Percentiles rank a stretch among this genome's conserved stretches.
These are phyloP conservation scores for Cyprinus carpio DNA, from an alignment of 2,113 vertebrate species.

Conservation along the genomic window DNA sequence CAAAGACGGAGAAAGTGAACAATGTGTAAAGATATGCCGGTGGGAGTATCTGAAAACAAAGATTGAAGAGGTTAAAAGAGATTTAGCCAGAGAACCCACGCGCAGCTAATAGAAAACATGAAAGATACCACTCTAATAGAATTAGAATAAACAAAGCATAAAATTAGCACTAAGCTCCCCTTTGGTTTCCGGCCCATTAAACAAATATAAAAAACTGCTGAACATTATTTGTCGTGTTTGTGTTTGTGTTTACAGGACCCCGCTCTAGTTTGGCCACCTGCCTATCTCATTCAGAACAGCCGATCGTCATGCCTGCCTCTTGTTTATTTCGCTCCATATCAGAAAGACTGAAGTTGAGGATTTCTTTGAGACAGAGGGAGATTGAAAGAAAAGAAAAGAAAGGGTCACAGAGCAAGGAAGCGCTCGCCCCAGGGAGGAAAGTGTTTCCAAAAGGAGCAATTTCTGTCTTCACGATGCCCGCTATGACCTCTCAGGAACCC, in stretches of 20 bases:
- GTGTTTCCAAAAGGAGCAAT: constrained; percentile 65
- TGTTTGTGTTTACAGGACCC: constrained; percentile 29
- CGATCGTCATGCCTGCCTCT: not conserved
- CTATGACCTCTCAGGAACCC: constrained; percentile 69
- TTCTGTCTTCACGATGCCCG: constrained; percentile 66
- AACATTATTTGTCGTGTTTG: constrained; percentile 6
- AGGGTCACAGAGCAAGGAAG: constrained; percentile 11
- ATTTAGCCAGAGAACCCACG: constrained; percentile 58
- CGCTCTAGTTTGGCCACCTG: constrained; percentile 27
- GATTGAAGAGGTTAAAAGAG: constrained; percentile 54
- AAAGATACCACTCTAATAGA: constrained; percentile 61
- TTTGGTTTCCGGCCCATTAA: constrained; percentile 52
- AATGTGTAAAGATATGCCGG: constrained; percentile 24
- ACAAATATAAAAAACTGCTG: constrained; percentile 44
- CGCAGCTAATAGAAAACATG: constrained; percentile 57
- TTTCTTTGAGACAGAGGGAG: constrained; percentile 18
- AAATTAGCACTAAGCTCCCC: constrained; percentile 63
- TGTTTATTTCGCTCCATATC: constrained; percentile 2
- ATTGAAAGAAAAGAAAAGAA: constrained; percentile 17
- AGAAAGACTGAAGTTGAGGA: constrained; percentile 20
- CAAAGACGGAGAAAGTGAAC: not conserved
- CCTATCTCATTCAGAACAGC: constrained; percentile 24
- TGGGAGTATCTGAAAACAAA: constrained; percentile 43
- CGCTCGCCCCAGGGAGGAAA: constrained; percentile 50
- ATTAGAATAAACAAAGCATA: constrained; percentile 64